These are phyloP conservation scores for Microtus montanus DNA, from an alignment of 2,113 vertebrate genomes.

Conservation along the genomic window DNA sequence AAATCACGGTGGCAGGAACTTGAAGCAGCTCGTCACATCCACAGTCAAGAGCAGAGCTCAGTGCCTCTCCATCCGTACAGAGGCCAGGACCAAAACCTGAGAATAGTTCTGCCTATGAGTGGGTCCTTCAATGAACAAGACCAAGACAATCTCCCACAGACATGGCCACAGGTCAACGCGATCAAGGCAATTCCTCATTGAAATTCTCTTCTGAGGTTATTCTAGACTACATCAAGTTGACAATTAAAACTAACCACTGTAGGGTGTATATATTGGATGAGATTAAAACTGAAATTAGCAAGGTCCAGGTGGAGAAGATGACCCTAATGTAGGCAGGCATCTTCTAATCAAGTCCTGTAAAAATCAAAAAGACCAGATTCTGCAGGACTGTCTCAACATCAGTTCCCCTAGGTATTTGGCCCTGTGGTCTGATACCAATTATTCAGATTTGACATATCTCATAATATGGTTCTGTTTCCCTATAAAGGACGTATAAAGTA, in stretches of 20 bases:
- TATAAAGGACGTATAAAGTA: not conserved
- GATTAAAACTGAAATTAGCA: not conserved
- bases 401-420: not conserved
- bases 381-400: not conserved
- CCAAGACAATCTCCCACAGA: not conserved
- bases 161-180: not conserved
- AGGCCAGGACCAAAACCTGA: not conserved
- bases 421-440: not conserved
- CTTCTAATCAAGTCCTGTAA: not conserved
- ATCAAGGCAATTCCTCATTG: not conserved
- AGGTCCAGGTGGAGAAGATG: not conserved
- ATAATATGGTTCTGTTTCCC: not conserved
- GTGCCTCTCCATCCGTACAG: not conserved
- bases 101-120: not conserved
- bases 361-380: not conserved
- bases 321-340: not conserved
- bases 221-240: not conserved
- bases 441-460: not conserved
- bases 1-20: not conserved
- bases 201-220: not conserved
- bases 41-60: not conserved
- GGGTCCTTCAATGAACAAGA: not conserved
- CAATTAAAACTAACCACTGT: not conserved
- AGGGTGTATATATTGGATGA: not conserved
- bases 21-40: not conserved